Conservation (phyloP, 2,888 invertebrate genomes). For the Pseudeuparius sepicola region DNA sequence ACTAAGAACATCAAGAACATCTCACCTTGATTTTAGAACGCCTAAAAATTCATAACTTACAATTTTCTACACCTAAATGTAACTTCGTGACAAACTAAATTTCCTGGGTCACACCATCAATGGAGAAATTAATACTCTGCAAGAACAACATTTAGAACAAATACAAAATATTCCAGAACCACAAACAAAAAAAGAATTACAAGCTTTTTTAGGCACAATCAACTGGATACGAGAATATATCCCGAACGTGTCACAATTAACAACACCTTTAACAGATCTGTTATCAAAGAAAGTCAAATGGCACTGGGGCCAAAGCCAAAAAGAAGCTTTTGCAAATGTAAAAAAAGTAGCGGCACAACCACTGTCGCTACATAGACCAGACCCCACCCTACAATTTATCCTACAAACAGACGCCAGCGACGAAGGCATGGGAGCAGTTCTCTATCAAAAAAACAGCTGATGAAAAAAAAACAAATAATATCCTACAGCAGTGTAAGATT, state of each 20-base stretch:
- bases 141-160: not conserved
- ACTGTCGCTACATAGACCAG: not conserved
- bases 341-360: constrained; percentile 3
- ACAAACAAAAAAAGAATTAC: constrained; percentile 3
- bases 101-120: too few species aligned
- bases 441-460: too few species aligned
- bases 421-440: too few species aligned
- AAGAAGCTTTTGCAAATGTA: not conserved
- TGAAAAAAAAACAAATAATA: constrained; percentile 11
- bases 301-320: constrained; percentile 1
- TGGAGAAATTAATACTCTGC: too few species aligned
- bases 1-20: too few species aligned
- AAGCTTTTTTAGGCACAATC: not conserved
- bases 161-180: constrained; percentile 3
- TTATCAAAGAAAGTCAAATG: not conserved
- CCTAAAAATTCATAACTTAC: too few species aligned
- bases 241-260: not conserved
- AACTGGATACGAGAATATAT: constrained; percentile 7
- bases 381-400: too few species aligned
- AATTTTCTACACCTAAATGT: too few species aligned
- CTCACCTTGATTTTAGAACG: too few species aligned
- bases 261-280: not conserved
- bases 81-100: too few species aligned
- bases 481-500: constrained; percentile 15
- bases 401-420: too few species aligned